A percentile compares a stretch with the other conserved stretches of the same genome.
These are phyloP conservation scores for Anguilla megastoma DNA, from an alignment of 2,797 vertebrate species.

Conservation along the genomic window DNA sequence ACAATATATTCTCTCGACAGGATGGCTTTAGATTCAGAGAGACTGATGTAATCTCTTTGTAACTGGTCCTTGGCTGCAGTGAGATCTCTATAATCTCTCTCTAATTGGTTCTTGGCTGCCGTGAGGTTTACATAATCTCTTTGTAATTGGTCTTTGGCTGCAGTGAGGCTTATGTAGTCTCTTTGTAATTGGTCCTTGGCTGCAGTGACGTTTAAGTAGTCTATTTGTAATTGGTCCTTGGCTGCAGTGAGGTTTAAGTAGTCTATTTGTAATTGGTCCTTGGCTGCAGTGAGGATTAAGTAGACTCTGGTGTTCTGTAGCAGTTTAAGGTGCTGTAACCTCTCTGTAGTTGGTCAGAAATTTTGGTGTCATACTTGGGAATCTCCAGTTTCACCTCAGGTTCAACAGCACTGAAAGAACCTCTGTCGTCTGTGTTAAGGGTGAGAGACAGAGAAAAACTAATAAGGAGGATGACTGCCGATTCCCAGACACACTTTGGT, in stretches of 20 bases:
- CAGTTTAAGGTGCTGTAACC: background rate
- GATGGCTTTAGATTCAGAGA: background rate
- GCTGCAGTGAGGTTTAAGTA: background rate
- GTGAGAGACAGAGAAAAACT: background rate
- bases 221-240: background rate
- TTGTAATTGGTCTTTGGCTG: conserved; percentile 17
- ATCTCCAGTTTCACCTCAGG: conserved; percentile 6
- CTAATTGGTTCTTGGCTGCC: conserved; percentile 12
- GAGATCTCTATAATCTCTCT: background rate
- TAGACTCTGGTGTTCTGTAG: background rate
- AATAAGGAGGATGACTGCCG: background rate
- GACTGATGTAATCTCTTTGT: conserved; percentile 3
- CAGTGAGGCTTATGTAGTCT: conserved; percentile 10
- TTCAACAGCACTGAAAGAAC: conserved; percentile 2
- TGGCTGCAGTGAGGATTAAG: background rate
- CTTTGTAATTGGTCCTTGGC: conserved; percentile 12
- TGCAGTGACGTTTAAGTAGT: background rate
- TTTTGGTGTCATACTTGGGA: conserved; percentile 3
- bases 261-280: conserved; percentile 20
- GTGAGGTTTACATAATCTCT: background rate
- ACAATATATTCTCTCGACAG: background rate
- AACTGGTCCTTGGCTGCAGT: conserved; percentile 12
- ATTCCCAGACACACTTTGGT: background rate
- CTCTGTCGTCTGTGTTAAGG: background rate
- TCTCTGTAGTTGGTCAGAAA: conserved; percentile 26